Base-by-base conservation (phyloP, 1,140 invertebrate genomes). In the Lepidurus apus region DNA sequence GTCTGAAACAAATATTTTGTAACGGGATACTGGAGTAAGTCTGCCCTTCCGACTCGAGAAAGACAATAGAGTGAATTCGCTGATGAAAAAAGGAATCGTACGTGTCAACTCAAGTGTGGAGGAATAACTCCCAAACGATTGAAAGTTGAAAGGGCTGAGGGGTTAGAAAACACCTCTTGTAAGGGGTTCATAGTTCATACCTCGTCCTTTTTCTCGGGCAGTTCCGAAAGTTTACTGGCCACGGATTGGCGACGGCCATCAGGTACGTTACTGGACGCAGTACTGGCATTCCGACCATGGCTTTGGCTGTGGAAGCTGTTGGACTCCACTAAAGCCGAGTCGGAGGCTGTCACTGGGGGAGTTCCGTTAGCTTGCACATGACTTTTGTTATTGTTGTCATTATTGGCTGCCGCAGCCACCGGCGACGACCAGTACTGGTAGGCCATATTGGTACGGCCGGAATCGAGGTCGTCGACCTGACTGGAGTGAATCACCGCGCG, bases 321-420 rank as follows among this genome's bases (percentile, higher is more conserved):
- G 4, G 53, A 65, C 13, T 65, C 53, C 53, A 65, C 53, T 65
- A 65, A 21, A 13, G 53, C 53, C 13, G 53, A 65, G 53, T 21
- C 53, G 0, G 13, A 65, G 9, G 53, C 53, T 65, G 53, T n/a
- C 21, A 65, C 53, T 13, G 53, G 53, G 9, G 53, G 53, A 65
- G n/a, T 65, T 65, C 53, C 53, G 53, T 65, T 65, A 21, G 53
- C 10, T 65, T 65, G 53, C 53, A 65, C 53, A 65, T 65, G 53
- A n/a, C 53, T 8, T 65, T 65, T 65, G 53, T 65, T 65, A 65
- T 65, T 65, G n/a, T 65, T 65, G 53, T 65, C 53, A 21, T 21
- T 65, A 17, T 13, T 65, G 53, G 53, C 21, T 8, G 53, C 53
- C 8, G 3, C 47, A 65, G 47, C 47, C 47, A 65, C 13, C 2